Evolutionary conservation across 2,888 invertebrate species (phyloP).

Genomic region (Ophonus ardosiacus): DNA sequence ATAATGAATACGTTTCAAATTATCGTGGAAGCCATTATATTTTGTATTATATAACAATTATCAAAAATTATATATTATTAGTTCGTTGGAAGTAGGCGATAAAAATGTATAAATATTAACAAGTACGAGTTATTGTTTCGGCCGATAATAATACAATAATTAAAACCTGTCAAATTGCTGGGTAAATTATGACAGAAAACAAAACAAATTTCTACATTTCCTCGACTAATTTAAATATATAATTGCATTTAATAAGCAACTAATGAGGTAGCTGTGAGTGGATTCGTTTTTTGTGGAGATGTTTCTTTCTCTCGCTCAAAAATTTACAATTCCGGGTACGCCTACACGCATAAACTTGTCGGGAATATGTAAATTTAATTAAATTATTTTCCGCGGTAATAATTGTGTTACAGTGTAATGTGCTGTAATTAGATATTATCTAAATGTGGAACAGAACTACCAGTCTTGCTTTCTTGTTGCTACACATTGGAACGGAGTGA

Average conservation of each 20-base stretch:
- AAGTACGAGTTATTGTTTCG: constrained; percentile 15
- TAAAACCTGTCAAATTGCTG: constrained; percentile 58
- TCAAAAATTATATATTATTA: constrained; percentile 49
- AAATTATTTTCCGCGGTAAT: constrained; percentile 64
- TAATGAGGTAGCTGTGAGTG: constrained; percentile 51
- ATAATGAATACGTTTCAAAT: constrained; percentile 9
- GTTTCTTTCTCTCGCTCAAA: constrained; percentile 53
- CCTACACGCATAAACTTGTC: constrained; percentile 67
- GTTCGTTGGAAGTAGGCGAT: constrained; percentile 40
- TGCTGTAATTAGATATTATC: constrained; percentile 62
- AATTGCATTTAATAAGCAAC: constrained; percentile 61
- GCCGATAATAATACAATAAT: constrained; percentile 53
- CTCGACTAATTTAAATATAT: constrained; percentile 59
- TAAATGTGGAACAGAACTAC: constrained; percentile 62
- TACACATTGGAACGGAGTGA: constrained; percentile 14
- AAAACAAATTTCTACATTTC: constrained; percentile 61
- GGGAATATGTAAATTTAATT: constrained; percentile 66
- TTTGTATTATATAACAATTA: constrained; percentile 24
- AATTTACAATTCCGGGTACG: constrained; percentile 66
- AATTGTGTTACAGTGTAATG: constrained; percentile 63
- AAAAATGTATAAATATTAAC: constrained; percentile 45
- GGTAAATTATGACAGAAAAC: constrained; percentile 57
- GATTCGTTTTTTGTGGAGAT: constrained; percentile 46
- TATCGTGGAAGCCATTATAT: constrained; percentile 3
- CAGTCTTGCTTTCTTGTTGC: constrained; percentile 36